These are phyloP conservation scores for Carposina sasakii DNA, from an alignment of 1,140 invertebrate genomes.

Conservation along the genomic window DNA sequence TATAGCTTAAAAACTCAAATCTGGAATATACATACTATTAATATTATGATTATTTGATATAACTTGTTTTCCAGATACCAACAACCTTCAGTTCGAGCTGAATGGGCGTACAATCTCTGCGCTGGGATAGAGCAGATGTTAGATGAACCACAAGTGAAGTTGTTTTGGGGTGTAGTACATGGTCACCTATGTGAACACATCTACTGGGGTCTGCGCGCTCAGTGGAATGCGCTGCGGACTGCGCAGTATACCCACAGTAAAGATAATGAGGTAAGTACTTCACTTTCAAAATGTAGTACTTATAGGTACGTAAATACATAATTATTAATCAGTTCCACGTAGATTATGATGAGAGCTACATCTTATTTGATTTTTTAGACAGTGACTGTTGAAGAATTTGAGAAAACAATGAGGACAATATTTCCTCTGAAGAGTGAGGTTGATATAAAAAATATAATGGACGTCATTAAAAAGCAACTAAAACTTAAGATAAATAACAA, in stretches of 20 bases:
- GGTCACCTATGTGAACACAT: slow-evolving; percentile 55
- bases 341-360: background rate
- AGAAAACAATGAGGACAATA: slow-evolving; percentile 45
- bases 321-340: no score
- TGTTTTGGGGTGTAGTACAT: slow-evolving; percentile 63
- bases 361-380: slow-evolving; percentile 33
- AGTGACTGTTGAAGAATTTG: slow-evolving; percentile 58
- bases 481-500: slow-evolving; percentile 59
- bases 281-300: background rate
- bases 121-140: slow-evolving; percentile 59
- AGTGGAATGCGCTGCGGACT: slow-evolving; percentile 46
- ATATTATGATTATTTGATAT: no score
- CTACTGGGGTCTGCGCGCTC: slow-evolving; percentile 50
- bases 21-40: no score
- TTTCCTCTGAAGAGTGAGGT: slow-evolving; percentile 68
- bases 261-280: slow-evolving; percentile 37
- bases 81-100: slow-evolving; percentile 53
- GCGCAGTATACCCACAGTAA: slow-evolving; percentile 33
- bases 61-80: slow-evolving; percentile 45
- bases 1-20: no score
- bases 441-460: slow-evolving; percentile 63
- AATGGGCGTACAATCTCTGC: slow-evolving; percentile 69
- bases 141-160: slow-evolving; percentile 59
- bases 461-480: slow-evolving; percentile 61
- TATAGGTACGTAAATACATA: background rate